Evolutionary conservation across 1,140 invertebrate species (phyloP), one percentile per base, ranked within the genome.

Genomic region (Potamilus streckersoni): DNA sequence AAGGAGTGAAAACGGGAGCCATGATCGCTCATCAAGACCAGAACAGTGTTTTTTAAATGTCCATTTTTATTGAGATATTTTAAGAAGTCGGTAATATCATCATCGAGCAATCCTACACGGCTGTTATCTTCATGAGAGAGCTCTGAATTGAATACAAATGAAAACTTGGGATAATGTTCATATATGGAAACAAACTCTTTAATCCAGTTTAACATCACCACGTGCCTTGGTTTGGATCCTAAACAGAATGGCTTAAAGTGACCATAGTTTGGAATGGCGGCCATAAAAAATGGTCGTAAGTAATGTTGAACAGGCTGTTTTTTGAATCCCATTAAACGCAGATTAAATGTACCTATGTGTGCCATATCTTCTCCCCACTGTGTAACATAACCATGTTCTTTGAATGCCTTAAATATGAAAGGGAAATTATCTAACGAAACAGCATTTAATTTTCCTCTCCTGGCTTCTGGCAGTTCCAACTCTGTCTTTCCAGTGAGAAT

Each of bases 1-100:
- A 96, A 93, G 2, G 91, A 90, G 1, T 96, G 96, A 91, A 94
- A 98, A 58, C 97, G 89, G 82, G 97, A 94, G 80, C 97, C 97
- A 88, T 98, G 97, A 89, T 99, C 97, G 82, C 96, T 96, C 83
- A 98, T 91, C 13, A 98, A 92, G 49, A 98, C 91, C 0, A 98
- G 87, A 1, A 92, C 87, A 0, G 93, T 93, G 69, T 92, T 87
- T 65, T 92, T 86, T 3, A 92, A 81, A 64, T 82, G 71, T 4
- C 82, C 80, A 13, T 69, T 69, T 95, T 68, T 93, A 91, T 90
- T 95, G 92, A 74, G 96, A 91, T 86, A 97, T 95, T 89, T 96
- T 5, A 89, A 68, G 59, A 88, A 84, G 67, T 91, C 89, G 4
- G 96, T 82, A 90, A 94, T 94, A 1, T 93, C 89, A 15, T 92